Evolutionary conservation across 2,113 vertebrate genomes (phyloP).

Genomic region (Platysteira castanea): DNA sequence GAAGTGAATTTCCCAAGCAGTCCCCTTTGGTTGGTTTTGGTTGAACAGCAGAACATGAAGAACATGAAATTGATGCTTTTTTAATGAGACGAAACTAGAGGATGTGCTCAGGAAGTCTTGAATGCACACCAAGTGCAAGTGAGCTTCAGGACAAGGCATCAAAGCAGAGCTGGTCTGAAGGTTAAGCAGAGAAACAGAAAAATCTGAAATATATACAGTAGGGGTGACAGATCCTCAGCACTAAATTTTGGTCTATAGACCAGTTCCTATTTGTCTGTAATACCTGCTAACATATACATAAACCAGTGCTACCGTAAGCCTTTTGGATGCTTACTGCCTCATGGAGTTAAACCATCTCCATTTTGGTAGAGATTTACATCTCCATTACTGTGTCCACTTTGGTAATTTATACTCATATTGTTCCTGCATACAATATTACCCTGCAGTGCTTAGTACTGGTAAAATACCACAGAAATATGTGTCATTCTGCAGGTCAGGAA

Average conservation of each 20-base stretch:
- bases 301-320: fast-evolving
- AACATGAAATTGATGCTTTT: neutral
- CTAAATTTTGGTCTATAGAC: neutral
- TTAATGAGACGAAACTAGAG: neutral
- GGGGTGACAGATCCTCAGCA: neutral
- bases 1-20: neutral
- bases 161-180: neutral
- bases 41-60: neutral
- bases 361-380: neutral
- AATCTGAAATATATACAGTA: neutral
- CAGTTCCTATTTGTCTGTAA: neutral
- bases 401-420: neutral
- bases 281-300: neutral
- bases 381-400: neutral
- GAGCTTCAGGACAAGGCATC: neutral
- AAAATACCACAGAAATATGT: neutral
- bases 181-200: neutral
- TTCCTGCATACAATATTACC: neutral
- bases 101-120: neutral
- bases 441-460: neutral
- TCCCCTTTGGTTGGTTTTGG: neutral
- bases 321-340: neutral
- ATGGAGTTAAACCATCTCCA: neutral
- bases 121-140: neutral
- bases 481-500: neutral